phyloP scores from a whole-genome alignment of 2,113 vertebrate genomes.

The Colius striatus region DNA sequence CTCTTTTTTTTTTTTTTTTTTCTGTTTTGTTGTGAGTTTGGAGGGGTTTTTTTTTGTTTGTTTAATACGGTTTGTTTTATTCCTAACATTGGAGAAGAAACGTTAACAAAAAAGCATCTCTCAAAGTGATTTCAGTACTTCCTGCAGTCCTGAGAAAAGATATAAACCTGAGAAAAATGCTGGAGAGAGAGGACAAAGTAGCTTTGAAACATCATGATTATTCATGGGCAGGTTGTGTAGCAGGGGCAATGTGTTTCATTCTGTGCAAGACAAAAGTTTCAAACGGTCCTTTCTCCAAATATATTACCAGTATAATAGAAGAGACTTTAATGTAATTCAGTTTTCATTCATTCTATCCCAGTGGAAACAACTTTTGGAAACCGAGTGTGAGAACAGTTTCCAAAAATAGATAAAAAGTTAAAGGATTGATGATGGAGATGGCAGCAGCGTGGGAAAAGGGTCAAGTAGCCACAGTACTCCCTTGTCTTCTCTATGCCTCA shows the following conservation, averaged over 20 bases:
- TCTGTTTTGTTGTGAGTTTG: neutral
- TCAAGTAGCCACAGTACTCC: neutral
- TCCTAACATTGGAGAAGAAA: neutral
- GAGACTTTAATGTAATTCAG: neutral
- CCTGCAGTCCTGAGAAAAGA: neutral
- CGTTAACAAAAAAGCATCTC: neutral
- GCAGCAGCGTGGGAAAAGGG: slow-evolving; percentile 8
- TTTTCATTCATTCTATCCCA: neutral
- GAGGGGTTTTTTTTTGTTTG: neutral
- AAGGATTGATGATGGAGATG: slow-evolving; percentile 15
- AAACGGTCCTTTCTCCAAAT: neutral
- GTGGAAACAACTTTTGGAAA: neutral
- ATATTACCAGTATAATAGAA: neutral
- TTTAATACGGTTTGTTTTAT: neutral
- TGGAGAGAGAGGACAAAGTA: neutral
- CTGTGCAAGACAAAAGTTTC: slow-evolving; percentile 7
- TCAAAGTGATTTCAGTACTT: slow-evolving; percentile 22
- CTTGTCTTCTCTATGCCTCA: neutral
- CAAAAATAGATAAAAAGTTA: slow-evolving; percentile 20
- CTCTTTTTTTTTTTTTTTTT: neutral
- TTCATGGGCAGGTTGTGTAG: neutral
- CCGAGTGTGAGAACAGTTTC: slow-evolving; percentile 40
- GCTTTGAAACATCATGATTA: neutral
- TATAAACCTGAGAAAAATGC: slow-evolving; percentile 14
- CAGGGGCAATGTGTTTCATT: neutral